A percentile compares a stretch with the other conserved stretches of the same genome.
These are phyloP conservation scores for Mellivora capensis DNA, from an alignment of 2,113 vertebrate genomes.

Conservation along the genomic window DNA sequence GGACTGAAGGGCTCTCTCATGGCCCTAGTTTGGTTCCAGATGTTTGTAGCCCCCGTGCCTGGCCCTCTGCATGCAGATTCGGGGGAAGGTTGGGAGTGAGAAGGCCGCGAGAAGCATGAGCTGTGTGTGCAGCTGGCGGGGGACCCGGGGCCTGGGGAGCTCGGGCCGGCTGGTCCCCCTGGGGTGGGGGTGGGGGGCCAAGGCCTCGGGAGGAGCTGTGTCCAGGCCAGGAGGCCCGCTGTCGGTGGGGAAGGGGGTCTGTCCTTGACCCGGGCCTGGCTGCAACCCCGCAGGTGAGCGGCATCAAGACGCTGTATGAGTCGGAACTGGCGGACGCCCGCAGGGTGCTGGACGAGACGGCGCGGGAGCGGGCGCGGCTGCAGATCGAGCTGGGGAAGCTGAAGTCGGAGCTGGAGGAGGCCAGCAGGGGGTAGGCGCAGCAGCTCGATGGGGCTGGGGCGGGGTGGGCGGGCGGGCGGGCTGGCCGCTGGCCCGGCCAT, in stretches of 20 bases:
- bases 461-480: no score
- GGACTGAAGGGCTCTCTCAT: rapidly evolving
- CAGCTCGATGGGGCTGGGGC: no score
- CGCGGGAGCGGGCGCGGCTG: slow-evolving; percentile 90
- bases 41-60: not conserved
- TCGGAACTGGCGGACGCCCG: slow-evolving; percentile 94
- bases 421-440: slow-evolving; percentile 86
- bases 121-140: not conserved
- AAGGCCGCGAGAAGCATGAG: not conserved
- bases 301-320: slow-evolving; percentile 94
- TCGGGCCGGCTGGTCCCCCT: not conserved
- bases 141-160: not conserved
- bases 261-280: not conserved
- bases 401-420: slow-evolving; percentile 91
- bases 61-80: rapidly evolving
- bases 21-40: not conserved
- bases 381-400: slow-evolving; percentile 96
- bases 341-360: slow-evolving; percentile 94
- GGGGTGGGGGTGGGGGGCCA: not conserved
- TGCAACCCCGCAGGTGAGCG: slow-evolving; percentile 84
- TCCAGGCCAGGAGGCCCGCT: not conserved
- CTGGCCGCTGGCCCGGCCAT: no score
- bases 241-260: no score
- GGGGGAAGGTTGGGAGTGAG: not conserved
- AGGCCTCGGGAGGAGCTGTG: not conserved